These are phyloP conservation scores for Antechinus stuartii DNA, from an alignment of 2,113 vertebrate genomes.

Conservation along the genomic window DNA sequence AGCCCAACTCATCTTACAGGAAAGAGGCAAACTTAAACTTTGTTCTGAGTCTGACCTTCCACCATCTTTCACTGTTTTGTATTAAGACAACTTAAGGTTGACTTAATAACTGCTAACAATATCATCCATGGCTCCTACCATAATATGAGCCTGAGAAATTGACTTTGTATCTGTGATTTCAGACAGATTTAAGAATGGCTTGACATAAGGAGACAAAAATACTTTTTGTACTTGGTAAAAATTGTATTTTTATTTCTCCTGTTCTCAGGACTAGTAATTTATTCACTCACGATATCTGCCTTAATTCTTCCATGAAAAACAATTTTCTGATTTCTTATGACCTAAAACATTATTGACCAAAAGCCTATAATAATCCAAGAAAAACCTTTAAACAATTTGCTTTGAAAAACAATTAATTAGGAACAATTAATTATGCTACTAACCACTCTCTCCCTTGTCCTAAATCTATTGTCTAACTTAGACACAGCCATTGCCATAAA, in stretches of 20 bases:
- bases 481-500: slow-evolving; percentile 48
- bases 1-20: slow-evolving; percentile 1
- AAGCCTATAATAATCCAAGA: not conserved
- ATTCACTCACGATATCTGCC: not conserved
- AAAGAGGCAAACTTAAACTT: slow-evolving; percentile 33
- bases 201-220: not conserved
- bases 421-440: not conserved
- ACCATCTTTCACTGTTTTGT: not conserved
- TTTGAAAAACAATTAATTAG: slow-evolving; percentile 52
- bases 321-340: not conserved
- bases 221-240: not conserved
- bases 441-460: not conserved
- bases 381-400: slow-evolving; percentile 34
- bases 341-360: not conserved
- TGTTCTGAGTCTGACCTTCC: not conserved
- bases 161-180: not conserved
- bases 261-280: slow-evolving; percentile 26
- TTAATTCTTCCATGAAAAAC: slow-evolving; percentile 10
- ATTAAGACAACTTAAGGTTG: not conserved
- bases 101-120: not conserved
- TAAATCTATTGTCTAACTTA: slow-evolving; percentile 25
- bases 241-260: slow-evolving; percentile 5
- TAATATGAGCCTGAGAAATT: not conserved
- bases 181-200: not conserved
- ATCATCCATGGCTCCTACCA: not conserved